phyloP scores from a whole-genome alignment of 2,888 invertebrate species.

The Fissipunctia ypsillon region DNA sequence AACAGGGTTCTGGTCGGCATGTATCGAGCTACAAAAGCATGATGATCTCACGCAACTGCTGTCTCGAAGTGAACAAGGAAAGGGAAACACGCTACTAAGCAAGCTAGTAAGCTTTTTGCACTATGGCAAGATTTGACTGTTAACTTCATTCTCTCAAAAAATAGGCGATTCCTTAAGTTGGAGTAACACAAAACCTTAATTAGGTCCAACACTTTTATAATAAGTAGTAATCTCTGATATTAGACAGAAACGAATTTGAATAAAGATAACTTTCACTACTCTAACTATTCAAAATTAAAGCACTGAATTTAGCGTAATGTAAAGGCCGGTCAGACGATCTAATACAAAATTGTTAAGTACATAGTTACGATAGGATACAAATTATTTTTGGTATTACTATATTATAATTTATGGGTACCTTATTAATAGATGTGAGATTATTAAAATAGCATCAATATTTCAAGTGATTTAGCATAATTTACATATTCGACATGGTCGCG shows the following conservation, averaged over 20 bases:
- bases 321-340: conserved; percentile 13
- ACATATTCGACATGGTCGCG: background rate
- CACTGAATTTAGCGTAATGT: conserved; percentile 29
- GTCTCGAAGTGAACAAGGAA: background rate
- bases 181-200: background rate
- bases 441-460: conserved; percentile 54
- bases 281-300: background rate
- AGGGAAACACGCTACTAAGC: background rate
- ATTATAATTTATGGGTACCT: conserved; percentile 37
- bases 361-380: conserved; percentile 38
- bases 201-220: too few relatives aligned
- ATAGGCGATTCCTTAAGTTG: background rate
- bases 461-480: conserved; percentile 29
- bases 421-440: conserved; percentile 59
- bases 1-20: background rate
- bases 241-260: background rate
- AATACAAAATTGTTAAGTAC: conserved; percentile 59
- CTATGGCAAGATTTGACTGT: background rate
- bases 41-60: background rate
- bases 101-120: background rate
- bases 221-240: background rate
- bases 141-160: background rate
- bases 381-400: conserved; percentile 44
- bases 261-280: background rate
- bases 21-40: background rate